Conservation (phyloP, 2,797 vertebrate genomes). For the Enteromius afrohamiltoni region DNA sequence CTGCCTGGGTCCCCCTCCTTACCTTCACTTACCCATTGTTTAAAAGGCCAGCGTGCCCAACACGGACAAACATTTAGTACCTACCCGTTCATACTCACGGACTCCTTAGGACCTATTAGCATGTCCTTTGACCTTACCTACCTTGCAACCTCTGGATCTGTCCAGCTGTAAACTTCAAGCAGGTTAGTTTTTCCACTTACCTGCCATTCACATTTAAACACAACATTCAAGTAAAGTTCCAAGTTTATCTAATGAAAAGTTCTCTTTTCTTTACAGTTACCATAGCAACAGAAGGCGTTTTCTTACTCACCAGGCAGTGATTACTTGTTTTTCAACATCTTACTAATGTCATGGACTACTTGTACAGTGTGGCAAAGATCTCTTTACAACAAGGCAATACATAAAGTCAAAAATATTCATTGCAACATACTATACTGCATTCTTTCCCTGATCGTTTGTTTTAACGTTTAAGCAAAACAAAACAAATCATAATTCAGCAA, state of each 20-base stretch:
- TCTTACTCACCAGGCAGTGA: constrained; percentile 87
- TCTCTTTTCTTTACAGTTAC: constrained; percentile 75
- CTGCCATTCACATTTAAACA: constrained; percentile 76
- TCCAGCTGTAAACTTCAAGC: constrained; percentile 77
- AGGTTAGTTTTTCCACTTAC: constrained; percentile 80
- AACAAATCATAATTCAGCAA: constrained; percentile 61
- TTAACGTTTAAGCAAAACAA: constrained; percentile 49
- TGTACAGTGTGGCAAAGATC: constrained; percentile 80
- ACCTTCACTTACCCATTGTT: constrained; percentile 74
- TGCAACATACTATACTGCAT: constrained; percentile 49
- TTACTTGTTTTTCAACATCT: constrained; percentile 89
- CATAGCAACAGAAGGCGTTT: constrained; percentile 84
- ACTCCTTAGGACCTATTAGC: constrained; percentile 61
- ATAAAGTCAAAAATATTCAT: constrained; percentile 53
- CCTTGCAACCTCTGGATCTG: constrained; percentile 67
- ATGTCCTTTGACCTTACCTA: constrained; percentile 74
- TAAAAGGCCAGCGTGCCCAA: constrained; percentile 60
- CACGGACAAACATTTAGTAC: constrained; percentile 76
- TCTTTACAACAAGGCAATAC: constrained; percentile 67
- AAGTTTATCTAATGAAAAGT: constrained; percentile 74
- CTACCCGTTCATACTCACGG: constrained; percentile 78
- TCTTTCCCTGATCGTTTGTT: constrained; percentile 34
- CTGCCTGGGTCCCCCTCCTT: constrained; percentile 65
- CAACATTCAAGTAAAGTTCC: constrained; percentile 81
- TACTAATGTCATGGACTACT: constrained; percentile 85